Evolutionary conservation across 2,113 vertebrate species (phyloP).

Genomic region (Triplophysa rosa): DNA sequence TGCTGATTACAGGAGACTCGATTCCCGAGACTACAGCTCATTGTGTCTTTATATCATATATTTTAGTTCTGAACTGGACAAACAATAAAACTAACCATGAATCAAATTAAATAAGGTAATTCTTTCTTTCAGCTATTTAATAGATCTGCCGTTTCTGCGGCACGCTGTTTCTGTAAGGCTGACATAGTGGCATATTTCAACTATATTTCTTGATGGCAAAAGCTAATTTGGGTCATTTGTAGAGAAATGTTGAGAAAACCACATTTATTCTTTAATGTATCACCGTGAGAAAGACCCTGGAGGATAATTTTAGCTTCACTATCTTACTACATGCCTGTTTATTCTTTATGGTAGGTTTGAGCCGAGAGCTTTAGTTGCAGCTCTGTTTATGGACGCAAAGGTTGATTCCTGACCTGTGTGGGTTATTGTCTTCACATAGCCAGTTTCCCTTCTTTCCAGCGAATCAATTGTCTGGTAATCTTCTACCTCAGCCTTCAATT

Average conservation of each 20-base stretch:
- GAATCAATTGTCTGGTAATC: conserved; percentile 91
- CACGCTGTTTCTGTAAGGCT: background rate
- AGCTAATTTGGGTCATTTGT: background rate
- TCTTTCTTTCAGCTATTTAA: background rate
- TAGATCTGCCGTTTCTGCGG: too few species aligned
- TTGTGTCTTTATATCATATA: conserved; percentile 84
- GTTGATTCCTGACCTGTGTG: conserved; percentile 78
- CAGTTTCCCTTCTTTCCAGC: conserved; percentile 82
- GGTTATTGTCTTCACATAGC: conserved; percentile 88
- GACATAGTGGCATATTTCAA: background rate
- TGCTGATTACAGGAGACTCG: conserved; percentile 85
- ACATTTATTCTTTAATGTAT: conserved; percentile 72
- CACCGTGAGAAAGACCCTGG: conserved; percentile 63
- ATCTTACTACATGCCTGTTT: conserved; percentile 74
- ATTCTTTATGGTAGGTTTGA: conserved; percentile 70
- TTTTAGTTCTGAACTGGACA: conserved; percentile 23
- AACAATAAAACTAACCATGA: background rate
- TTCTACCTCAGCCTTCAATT: conserved; percentile 81
- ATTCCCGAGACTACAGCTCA: conserved; percentile 87
- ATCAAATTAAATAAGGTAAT: background rate
- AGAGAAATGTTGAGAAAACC: conserved; percentile 44
- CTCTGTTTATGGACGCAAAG: conserved; percentile 69
- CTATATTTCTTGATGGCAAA: background rate
- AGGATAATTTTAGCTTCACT: conserved; percentile 73
- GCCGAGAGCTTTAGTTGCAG: conserved; percentile 68